Evolutionary conservation across 1,140 invertebrate species (phyloP), one percentile per base, ranked within the genome.

Genomic region (Sweltsa coloradensis): DNA sequence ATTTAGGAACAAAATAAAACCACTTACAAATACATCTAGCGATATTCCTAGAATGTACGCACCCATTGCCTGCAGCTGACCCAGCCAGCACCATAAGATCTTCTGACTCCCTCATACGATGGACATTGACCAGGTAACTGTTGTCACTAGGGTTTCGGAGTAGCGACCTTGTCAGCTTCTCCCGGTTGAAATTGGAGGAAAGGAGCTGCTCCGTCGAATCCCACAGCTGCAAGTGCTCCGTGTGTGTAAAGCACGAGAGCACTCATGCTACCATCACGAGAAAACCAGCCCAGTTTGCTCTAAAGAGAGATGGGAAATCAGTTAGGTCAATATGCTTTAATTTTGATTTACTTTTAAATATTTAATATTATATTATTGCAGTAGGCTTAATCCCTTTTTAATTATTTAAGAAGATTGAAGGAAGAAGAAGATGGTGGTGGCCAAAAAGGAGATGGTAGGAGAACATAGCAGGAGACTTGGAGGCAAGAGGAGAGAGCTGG

Each of bases 171-270:
- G 72, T 63, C 23, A 83, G 64, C 34, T 67, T 61, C 25, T 70
- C 65, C 14, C 83, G 71, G 1, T 63, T 61, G 55, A 78, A n/a
- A 82, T 52, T 62, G 71, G 2, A 59, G 55, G 3, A 75, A 57
- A 25, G 75, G 65, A 53, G 76, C 73, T 1, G 74, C 79, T 51
- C 69, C 75, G 19, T 73, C 66, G n/a, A 64, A 64, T 81, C 65
- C 76, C 83, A 89, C 18, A 85, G 57, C 60, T 86, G 81, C 5
- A 88, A 55, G 47, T 81, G 77, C 55, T 77, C 73, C 11, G 74
- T 80, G 55, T 85, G 76, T 2, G 85, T 84, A 6, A 80, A 66
- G 54, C 81, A 84, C 71, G 7, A 83, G 57, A 50, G 66, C 62
- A 25, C 62, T 22, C 70, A 65, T 14, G 64, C 63, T 34, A 75